A percentile compares a stretch with the other conserved stretches of the same genome.
phyloP scores from a whole-genome alignment of 2,797 vertebrate species.

The Rousettus madagascariensis region DNA sequence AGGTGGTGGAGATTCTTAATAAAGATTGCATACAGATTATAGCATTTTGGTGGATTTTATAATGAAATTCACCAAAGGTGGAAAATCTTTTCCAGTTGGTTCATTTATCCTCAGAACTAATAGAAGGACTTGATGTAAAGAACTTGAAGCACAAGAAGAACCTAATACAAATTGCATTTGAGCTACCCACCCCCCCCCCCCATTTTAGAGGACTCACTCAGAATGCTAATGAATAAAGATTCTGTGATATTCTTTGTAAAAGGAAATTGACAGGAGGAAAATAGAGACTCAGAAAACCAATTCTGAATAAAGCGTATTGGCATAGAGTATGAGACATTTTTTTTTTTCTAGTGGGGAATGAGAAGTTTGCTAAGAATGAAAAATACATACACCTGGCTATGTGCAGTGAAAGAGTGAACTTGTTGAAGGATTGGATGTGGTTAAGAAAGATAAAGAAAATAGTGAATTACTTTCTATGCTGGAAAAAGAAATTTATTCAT shows the following conservation, averaged over 20 bases:
- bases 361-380: constrained; percentile 47
- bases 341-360: not conserved
- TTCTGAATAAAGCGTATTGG: not conserved
- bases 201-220: constrained; percentile 83
- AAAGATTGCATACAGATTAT: constrained; percentile 88
- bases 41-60: constrained; percentile 91
- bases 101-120: constrained; percentile 91
- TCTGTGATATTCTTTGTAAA: constrained; percentile 11
- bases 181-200: constrained; percentile 48
- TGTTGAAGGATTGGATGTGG: not conserved
- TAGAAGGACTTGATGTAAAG: constrained; percentile 92
- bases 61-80: constrained; percentile 91
- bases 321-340: not conserved
- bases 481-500: constrained; percentile 3
- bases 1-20: constrained; percentile 89
- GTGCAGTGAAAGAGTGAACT: not conserved
- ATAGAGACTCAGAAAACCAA: not conserved
- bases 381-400: not conserved
- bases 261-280: constrained; percentile 47
- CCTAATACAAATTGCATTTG: constrained; percentile 88
- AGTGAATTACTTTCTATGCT: not conserved
- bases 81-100: constrained; percentile 92
- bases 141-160: constrained; percentile 89
- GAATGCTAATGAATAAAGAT: constrained; percentile 20
- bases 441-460: constrained; percentile 34